phyloP scores from a whole-genome alignment of 2,888 invertebrate genomes.

The Hirtodrosophila confusa region DNA sequence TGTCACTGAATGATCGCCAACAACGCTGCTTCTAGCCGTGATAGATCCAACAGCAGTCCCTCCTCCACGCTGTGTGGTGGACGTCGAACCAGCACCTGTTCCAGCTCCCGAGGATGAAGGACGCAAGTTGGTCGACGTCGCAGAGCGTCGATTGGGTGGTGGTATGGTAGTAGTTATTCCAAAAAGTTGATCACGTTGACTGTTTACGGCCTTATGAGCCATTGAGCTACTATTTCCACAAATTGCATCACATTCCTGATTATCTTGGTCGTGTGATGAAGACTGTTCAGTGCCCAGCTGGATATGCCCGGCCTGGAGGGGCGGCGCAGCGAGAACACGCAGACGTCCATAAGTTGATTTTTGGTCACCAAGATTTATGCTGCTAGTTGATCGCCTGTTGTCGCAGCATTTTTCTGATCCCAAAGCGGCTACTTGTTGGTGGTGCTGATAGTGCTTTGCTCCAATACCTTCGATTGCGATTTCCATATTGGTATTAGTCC shows the following conservation, averaged over 20 bases:
- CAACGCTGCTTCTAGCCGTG: conserved; percentile 83
- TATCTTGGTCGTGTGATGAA: conserved; percentile 53
- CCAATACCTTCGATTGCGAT: conserved; percentile 1
- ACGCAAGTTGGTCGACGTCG: conserved; percentile 80
- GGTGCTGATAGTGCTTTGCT: conserved; percentile 7
- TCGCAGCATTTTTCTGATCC: conserved; percentile 32
- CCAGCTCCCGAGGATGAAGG: conserved; percentile 71
- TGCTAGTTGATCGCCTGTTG: conserved; percentile 35
- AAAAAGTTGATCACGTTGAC: conserved; percentile 46
- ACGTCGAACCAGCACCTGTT: conserved; percentile 44
- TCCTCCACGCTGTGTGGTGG: conserved; percentile 30
- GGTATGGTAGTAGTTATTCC: conserved; percentile 43
- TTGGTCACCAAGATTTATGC: conserved; percentile 52
- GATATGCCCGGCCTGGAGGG: conserved; percentile 80
- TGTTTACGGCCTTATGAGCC: conserved; percentile 18
- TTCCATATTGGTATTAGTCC: conserved; percentile 11
- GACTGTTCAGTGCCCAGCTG: conserved; percentile 12
- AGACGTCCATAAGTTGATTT: conserved; percentile 89
- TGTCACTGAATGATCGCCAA: conserved; percentile 92
- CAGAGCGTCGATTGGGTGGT: conserved; percentile 77
- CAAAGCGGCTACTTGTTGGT: conserved; percentile 8
- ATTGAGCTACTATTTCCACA: conserved; percentile 24
- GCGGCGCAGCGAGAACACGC: conserved; percentile 88
- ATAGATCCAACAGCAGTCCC: conserved; percentile 7
- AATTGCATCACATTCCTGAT: conserved; percentile 65